phyloP scores from a whole-genome alignment of 92 coral and sea anemone species.

The Actinostola sp. region DNA sequence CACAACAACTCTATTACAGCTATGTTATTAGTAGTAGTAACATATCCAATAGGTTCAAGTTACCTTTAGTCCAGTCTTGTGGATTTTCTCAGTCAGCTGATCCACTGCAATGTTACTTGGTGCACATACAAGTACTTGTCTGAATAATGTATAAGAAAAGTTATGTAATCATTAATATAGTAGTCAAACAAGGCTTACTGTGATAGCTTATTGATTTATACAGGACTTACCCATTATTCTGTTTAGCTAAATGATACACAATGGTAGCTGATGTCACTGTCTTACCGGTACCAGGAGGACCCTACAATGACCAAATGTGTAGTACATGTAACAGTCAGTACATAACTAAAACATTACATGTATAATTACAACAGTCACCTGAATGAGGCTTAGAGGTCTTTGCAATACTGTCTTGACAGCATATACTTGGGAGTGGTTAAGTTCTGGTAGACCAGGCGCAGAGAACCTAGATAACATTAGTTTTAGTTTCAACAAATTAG shows the following conservation, averaged over 20 bases:
- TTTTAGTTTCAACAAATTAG: neutral
- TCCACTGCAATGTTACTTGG: slow-evolving; percentile 99
- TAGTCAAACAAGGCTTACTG: neutral
- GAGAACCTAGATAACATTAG: slow-evolving; percentile 63
- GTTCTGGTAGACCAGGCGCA: slow-evolving; percentile 98
- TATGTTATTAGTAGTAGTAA: too few relatives aligned
- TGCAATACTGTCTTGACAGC: slow-evolving; percentile 98
- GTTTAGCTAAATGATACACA: slow-evolving; percentile 93
- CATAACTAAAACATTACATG: neutral
- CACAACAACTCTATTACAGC: too few relatives aligned
- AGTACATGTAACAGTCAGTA: neutral
- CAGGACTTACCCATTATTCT: slow-evolving; percentile 86
- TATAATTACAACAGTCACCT: slow-evolving; percentile 52
- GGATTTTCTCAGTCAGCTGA: slow-evolving; percentile 98
- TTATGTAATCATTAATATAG: neutral
- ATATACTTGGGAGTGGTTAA: slow-evolving; percentile 98
- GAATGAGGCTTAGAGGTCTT: slow-evolving; percentile 96
- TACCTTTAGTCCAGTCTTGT: slow-evolving; percentile 98
- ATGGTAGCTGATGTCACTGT: slow-evolving; percentile 98
- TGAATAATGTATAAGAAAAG: neutral
- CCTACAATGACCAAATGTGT: slow-evolving; percentile 38
- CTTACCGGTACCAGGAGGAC: slow-evolving; percentile 99
- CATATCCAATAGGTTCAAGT: neutral
- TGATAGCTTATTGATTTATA: too few relatives aligned
- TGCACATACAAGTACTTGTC: slow-evolving; percentile 99